These are phyloP conservation scores for Drosophila ohnishii DNA, from an alignment of 1,140 invertebrate species.

Conservation along the genomic window DNA sequence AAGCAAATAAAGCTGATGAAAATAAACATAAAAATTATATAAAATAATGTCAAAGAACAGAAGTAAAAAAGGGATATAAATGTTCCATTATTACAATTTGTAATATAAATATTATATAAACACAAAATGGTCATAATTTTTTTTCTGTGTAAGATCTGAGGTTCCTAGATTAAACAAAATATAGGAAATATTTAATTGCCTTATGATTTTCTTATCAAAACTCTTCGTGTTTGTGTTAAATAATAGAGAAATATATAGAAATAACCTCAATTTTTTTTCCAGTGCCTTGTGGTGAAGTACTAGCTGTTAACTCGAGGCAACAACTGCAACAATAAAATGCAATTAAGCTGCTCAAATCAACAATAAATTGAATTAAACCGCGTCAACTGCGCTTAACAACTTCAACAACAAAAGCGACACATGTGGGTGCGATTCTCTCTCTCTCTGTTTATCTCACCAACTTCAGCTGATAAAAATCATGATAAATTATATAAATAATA, in stretches of 20 bases:
- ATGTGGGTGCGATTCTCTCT: slow-evolving; percentile 31
- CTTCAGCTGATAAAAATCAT: neutral
- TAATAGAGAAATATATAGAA: neutral
- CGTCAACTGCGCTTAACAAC: slow-evolving; percentile 46
- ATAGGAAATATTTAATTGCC: neutral
- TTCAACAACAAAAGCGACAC: slow-evolving; percentile 15
- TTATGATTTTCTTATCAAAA: neutral
- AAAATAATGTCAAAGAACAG: no score
- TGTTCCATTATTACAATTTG: no score
- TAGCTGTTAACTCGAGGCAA: slow-evolving; percentile 24
- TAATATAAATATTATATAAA: neutral
- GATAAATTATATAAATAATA: neutral
- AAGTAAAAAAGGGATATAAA: no score
- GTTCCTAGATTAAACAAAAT: no score
- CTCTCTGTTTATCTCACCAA: neutral
- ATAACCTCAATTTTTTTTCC: slow-evolving; percentile 5
- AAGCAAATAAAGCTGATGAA: no score
- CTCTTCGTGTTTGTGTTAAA: neutral
- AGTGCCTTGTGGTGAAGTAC: slow-evolving; percentile 31
- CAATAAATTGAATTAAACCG: slow-evolving; percentile 77
- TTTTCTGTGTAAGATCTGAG: neutral
- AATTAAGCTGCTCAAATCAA: slow-evolving; percentile 73
- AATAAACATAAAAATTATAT: neutral
- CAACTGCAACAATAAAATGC: slow-evolving; percentile 63
- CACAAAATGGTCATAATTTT: neutral